Percentiles rank a stretch among this genome's conserved stretches.
phyloP scores from a whole-genome alignment of 2,113 vertebrate genomes.

The Oreamnos americanus region DNA sequence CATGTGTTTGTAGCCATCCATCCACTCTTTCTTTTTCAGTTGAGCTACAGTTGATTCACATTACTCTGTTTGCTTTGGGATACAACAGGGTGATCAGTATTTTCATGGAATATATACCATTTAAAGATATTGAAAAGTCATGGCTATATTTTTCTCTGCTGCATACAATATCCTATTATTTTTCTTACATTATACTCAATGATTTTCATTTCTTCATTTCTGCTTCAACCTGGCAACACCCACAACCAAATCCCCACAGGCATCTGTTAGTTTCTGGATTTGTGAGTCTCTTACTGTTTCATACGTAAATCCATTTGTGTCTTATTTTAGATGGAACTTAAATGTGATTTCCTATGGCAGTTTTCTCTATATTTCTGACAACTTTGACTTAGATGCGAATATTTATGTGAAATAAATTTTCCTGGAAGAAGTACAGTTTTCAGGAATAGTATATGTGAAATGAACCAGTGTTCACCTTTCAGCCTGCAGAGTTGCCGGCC shows the following conservation, averaged over 20 bases:
- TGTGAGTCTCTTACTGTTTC: neutral
- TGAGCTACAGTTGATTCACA: neutral
- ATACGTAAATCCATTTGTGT: neutral
- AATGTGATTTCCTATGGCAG: neutral
- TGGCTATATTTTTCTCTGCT: neutral
- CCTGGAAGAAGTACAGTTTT: neutral
- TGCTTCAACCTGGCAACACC: neutral
- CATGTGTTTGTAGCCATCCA: neutral
- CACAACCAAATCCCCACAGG: neutral
- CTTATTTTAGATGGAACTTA: neutral
- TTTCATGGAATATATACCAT: neutral
- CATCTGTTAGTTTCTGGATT: neutral
- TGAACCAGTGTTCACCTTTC: neutral
- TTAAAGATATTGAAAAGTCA: neutral
- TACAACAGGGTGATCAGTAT: neutral
- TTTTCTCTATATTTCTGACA: neutral
- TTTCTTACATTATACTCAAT: neutral
- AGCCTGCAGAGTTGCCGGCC: accelerated
- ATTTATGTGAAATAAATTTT: neutral
- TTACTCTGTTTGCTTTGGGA: neutral
- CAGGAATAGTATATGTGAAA: neutral
- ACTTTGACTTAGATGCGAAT: neutral
- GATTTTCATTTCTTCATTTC: neutral
- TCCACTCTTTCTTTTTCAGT: neutral
- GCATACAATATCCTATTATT: neutral